These are phyloP conservation scores for Okamejei kenojei DNA, from an alignment of 2,797 vertebrate genomes.

Conservation along the genomic window DNA sequence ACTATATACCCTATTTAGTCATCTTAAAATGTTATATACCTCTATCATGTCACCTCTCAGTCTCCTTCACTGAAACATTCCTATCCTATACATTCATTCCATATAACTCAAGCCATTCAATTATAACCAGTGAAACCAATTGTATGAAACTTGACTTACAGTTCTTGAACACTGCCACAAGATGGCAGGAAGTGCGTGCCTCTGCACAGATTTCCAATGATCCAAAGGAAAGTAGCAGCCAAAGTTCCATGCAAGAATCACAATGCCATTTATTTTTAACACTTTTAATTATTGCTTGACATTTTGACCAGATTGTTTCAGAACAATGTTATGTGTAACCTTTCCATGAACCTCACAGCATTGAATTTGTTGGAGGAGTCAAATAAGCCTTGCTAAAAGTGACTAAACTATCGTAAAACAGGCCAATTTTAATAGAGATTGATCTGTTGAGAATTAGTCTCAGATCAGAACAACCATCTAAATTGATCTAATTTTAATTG, in stretches of 20 bases:
- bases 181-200: background rate
- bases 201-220: background rate
- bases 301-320: background rate
- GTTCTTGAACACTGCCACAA: background rate
- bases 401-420: background rate
- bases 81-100: too few relatives aligned
- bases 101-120: too few relatives aligned
- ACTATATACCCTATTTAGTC: too few relatives aligned
- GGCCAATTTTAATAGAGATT: background rate
- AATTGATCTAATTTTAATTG: background rate
- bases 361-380: background rate
- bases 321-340: background rate
- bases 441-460: background rate
- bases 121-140: background rate
- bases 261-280: background rate
- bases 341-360: background rate
- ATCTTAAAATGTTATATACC: too few relatives aligned
- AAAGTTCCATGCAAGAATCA: background rate
- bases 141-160: conserved; percentile 2
- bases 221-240: background rate
- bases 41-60: too few relatives aligned
- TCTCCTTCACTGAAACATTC: too few relatives aligned
- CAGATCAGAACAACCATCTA: background rate
- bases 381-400: background rate
- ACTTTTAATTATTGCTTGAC: background rate